Percentiles rank a stretch among this genome's conserved stretches.
phyloP scores from a whole-genome alignment of 1,140 invertebrate species.

The Nixonia krombeini region DNA sequence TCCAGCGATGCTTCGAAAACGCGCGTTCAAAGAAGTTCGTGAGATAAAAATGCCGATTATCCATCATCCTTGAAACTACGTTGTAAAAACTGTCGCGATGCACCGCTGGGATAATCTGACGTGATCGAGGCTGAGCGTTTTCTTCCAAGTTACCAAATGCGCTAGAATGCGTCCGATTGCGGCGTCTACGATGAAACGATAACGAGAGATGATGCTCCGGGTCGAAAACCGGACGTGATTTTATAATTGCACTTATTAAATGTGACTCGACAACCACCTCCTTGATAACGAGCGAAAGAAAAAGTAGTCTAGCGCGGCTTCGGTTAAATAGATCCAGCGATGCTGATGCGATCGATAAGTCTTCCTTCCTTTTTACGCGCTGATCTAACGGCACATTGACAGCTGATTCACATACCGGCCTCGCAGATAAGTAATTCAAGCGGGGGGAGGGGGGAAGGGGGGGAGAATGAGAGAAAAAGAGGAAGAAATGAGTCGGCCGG shows the following conservation, averaged over 20 bases:
- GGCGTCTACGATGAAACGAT: conserved; percentile 28
- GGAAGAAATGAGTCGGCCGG: too few species aligned
- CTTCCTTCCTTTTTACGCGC: conserved; percentile 32
- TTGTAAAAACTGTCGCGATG: conserved; percentile 9
- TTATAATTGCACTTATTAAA: conserved; percentile 46
- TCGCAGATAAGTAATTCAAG: conserved; percentile 18
- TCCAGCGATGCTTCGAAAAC: too few species aligned
- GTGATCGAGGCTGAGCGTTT: conserved; percentile 20
- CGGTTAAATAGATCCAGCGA: conserved; percentile 28
- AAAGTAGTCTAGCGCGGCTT: conserved; percentile 27
- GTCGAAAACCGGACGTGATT: conserved; percentile 26
- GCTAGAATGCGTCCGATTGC: conserved; percentile 14
- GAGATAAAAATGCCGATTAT: too few species aligned
- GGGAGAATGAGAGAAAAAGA: neutral
- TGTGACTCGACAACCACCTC: conserved; percentile 17
- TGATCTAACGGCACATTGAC: conserved; percentile 40
- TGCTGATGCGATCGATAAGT: conserved; percentile 43
- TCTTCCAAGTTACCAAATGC: conserved; percentile 27
- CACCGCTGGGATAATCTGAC: conserved; percentile 21
- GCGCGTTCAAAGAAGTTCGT: too few species aligned
- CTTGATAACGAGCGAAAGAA: conserved; percentile 39
- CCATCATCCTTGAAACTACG: too few species aligned
- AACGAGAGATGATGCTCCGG: conserved; percentile 21
- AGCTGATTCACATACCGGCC: conserved; percentile 27
- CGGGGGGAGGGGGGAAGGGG: too few species aligned